Conservation (phyloP, 2,797 vertebrate species). For the Cuculus canorus region DNA sequence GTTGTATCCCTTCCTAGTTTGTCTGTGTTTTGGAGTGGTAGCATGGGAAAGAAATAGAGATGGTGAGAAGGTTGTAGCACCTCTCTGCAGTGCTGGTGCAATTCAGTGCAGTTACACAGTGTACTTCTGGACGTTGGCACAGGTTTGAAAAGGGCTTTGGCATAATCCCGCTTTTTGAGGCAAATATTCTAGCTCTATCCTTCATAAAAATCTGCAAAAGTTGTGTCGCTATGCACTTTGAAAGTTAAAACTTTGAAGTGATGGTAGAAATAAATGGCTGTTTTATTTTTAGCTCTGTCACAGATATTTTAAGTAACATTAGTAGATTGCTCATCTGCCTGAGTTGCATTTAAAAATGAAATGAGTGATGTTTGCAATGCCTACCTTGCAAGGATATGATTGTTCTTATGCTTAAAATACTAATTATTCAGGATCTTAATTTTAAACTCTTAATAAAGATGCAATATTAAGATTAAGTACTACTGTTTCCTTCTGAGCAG, state of each 20-base stretch:
- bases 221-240: accelerated
- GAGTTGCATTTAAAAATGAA: neutral
- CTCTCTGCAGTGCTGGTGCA: neutral
- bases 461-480: neutral
- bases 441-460: neutral
- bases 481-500: neutral
- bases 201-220: neutral
- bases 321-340: neutral
- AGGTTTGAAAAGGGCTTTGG: neutral
- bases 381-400: neutral
- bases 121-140: neutral
- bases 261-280: neutral
- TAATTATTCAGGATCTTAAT: neutral
- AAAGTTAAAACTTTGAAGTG: neutral
- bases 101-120: accelerated
- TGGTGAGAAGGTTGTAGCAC: too few species aligned
- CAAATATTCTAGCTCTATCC: neutral
- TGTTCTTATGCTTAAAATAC: neutral
- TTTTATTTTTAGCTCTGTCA: slow-evolving; percentile 28
- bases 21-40: too few species aligned
- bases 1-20: too few species aligned
- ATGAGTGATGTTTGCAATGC: neutral
- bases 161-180: neutral
- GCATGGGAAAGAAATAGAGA: too few species aligned
- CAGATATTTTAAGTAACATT: neutral